phyloP scores from a whole-genome alignment of 2,113 vertebrate species.

The Sakesphorus luctuosus region DNA sequence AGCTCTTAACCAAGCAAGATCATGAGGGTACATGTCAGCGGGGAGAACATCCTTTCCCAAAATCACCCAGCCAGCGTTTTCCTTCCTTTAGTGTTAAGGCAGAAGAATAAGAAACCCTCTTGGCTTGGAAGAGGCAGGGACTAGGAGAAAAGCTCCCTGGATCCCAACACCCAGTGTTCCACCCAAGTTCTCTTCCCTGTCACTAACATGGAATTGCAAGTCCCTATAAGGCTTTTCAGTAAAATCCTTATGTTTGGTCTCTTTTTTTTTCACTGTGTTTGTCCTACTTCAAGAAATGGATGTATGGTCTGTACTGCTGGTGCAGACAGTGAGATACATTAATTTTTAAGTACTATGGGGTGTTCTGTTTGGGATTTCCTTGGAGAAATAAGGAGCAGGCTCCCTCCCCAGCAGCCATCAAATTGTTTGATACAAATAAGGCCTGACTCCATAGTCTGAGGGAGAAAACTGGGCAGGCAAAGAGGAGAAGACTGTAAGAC shows the following conservation, averaged over 20 bases:
- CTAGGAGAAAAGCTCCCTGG: neutral
- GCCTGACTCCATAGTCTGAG: neutral
- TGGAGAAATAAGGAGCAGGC: neutral
- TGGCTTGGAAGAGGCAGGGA: neutral
- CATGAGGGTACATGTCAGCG: neutral
- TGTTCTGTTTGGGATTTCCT: neutral
- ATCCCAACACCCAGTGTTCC: neutral
- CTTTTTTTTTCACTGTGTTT: neutral
- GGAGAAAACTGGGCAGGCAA: neutral
- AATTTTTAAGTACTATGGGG: rapidly evolving
- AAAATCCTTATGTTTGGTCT: neutral
- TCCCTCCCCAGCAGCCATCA: neutral
- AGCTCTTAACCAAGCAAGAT: neutral
- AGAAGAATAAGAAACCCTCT: neutral
- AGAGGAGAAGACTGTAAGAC: neutral
- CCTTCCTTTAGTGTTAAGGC: neutral
- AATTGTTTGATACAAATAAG: neutral
- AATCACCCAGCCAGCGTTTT: rapidly evolving
- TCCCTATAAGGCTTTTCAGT: neutral
- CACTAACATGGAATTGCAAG: rapidly evolving
- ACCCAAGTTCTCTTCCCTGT: neutral
- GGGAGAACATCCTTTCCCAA: rapidly evolving
- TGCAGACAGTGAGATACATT: neutral
- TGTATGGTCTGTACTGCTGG: neutral
- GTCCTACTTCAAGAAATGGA: neutral